A percentile compares a stretch with the other conserved stretches of the same genome.
Evolutionary conservation across 2,888 invertebrate species (phyloP).

Genomic region (Ophion ventricosus): DNA sequence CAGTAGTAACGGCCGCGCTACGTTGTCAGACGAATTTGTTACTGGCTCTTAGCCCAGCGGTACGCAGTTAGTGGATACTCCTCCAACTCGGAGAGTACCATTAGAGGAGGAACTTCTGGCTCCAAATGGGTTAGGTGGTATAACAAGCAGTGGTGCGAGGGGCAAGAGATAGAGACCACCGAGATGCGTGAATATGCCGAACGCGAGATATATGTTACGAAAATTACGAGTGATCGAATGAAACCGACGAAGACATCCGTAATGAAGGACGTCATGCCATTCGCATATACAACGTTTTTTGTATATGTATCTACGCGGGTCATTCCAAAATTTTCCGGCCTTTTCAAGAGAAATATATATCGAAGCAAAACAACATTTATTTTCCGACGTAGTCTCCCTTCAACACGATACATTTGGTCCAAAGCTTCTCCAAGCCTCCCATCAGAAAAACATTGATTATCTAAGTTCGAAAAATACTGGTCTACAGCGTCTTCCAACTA

Average conservation of each 20-base stretch:
- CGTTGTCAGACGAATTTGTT: constrained; percentile 55
- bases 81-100: constrained; percentile 46
- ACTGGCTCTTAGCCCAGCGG: constrained; percentile 59
- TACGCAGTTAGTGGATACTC: constrained; percentile 51
- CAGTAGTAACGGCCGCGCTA: constrained; percentile 40
- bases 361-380: too few species aligned
- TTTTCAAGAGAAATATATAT: too few species aligned
- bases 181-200: constrained; percentile 38
- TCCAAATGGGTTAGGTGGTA: constrained; percentile 21
- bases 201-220: constrained; percentile 21
- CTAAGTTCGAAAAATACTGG: too few species aligned
- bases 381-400: too few species aligned
- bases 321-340: too few species aligned
- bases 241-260: neutral
- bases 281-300: neutral
- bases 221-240: constrained; percentile 34
- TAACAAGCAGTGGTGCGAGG: neutral
- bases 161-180: neutral
- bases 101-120: constrained; percentile 50
- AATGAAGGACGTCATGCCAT: neutral
- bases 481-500: too few species aligned
- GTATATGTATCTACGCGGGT: too few species aligned
- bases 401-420: too few species aligned
- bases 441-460: too few species aligned
- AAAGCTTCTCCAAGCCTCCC: too few species aligned